Base-by-base conservation (phyloP, 2,113 vertebrate genomes). In the Hepsetus odoe region DNA sequence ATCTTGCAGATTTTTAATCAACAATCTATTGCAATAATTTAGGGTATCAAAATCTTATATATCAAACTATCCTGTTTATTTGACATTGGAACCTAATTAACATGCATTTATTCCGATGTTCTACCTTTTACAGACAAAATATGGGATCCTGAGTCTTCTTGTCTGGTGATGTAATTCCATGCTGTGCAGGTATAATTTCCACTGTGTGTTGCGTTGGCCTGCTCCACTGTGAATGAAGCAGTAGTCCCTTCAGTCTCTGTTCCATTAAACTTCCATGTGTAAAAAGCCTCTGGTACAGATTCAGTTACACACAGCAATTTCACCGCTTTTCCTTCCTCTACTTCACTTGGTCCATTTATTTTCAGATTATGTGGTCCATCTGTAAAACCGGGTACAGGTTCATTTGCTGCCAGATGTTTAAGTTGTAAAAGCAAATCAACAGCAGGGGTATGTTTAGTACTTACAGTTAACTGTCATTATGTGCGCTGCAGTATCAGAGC, bases 361-460 rank as follows among this genome's bases (percentile, higher is more conserved):
- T 20, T 3, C 56, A 87, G 78, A 18, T 72, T 69, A 5, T 77
- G 83, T 69, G 90, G 91, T 72, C 91, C 90, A 85, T 87, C 91
- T 92, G 84, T 70, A 86, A 85, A 66, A 74, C 38, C 78, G 5
- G 66, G 32, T 55, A 72, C 13, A 71, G 20, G 55, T 12, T 35
- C 7, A 10, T 6, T 16, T 28, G 16, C 40, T 12, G 24, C 49
- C n/a, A 13, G 28, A 58, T 56, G 13, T 24, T 59, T 80, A 7
- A 77, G 33, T 22, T 32, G 20, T 1, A 35, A 8, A n/a, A 5
- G 28, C 6, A 70, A 46, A 65, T 55, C 12, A n/a, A 28, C 11
- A 44, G 49, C 24, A n/a, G 53, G n/a, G 26, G 62, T 10, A 26
- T 42, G 68, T 35, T 38, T 62, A 33, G 22, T n/a, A 83, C 87